phyloP scores from a whole-genome alignment of 2,888 invertebrate species.

The Eilema caniola region DNA sequence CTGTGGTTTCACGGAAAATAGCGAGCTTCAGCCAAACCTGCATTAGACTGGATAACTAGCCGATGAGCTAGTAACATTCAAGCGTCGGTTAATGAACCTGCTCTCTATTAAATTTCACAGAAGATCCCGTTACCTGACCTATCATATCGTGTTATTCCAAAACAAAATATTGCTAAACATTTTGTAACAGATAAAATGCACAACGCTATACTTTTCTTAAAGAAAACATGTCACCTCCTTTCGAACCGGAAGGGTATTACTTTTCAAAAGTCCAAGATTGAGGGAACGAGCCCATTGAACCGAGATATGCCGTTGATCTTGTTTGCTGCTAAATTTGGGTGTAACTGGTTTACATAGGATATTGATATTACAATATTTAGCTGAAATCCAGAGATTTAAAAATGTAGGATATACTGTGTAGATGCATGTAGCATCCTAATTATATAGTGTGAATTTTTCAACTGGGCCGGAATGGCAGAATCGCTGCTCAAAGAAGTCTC shows the following conservation, averaged over 20 bases:
- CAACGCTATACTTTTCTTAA: slow-evolving; percentile 1
- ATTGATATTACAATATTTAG: background rate
- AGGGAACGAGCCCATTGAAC: slow-evolving; percentile 1
- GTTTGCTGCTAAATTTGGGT: background rate
- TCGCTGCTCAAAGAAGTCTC: no score
- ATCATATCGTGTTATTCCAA: background rate
- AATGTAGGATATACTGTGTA: background rate
- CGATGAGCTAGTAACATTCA: no score
- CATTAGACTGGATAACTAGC: no score
- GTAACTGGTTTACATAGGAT: background rate
- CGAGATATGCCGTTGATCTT: background rate
- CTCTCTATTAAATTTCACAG: no score
- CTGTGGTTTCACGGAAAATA: no score
- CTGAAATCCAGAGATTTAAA: background rate
- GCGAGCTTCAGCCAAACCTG: no score
- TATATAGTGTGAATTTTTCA: no score
- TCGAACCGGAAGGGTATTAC: background rate
- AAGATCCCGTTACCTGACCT: no score
- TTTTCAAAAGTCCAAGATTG: background rate
- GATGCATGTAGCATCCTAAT: no score
- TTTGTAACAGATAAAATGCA: background rate
- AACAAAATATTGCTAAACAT: background rate
- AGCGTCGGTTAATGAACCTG: no score
- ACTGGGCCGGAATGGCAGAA: no score
- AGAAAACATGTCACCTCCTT: background rate